A percentile compares a stretch with the other conserved stretches of the same genome.
Conservation (phyloP, 2,113 vertebrate species). For the Oreochromis niloticus region DNA sequence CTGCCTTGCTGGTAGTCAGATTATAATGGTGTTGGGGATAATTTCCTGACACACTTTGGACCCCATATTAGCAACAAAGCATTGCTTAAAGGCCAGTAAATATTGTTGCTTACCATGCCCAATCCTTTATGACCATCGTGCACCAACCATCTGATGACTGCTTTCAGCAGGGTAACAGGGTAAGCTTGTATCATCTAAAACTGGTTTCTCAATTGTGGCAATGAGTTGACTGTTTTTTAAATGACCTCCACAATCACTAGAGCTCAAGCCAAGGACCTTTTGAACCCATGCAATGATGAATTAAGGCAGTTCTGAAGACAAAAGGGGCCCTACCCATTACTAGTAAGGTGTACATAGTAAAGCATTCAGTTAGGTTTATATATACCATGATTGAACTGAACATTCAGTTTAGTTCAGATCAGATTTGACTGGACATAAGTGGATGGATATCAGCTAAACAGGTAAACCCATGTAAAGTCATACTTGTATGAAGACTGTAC, state of each 20-base stretch:
- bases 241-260: background rate
- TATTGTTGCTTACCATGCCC: background rate
- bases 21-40: background rate
- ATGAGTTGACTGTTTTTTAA: background rate
- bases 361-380: fast-evolving
- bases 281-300: background rate
- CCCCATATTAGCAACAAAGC: background rate
- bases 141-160: background rate
- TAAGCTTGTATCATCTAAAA: background rate
- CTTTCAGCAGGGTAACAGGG: background rate
- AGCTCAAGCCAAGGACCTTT: background rate
- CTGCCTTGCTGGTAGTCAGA: background rate
- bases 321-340: fast-evolving
- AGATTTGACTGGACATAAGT: background rate
- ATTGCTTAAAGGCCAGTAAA: background rate
- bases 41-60: background rate
- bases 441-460: background rate
- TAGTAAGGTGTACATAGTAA: background rate
- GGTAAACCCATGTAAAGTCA: background rate
- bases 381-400: background rate
- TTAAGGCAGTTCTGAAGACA: background rate
- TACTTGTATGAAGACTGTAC: background rate
- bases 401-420: fast-evolving
- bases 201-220: fast-evolving
- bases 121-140: background rate